Evolutionary conservation across 2,797 vertebrate species (phyloP).

Genomic region (Clarias platycephalus): DNA sequence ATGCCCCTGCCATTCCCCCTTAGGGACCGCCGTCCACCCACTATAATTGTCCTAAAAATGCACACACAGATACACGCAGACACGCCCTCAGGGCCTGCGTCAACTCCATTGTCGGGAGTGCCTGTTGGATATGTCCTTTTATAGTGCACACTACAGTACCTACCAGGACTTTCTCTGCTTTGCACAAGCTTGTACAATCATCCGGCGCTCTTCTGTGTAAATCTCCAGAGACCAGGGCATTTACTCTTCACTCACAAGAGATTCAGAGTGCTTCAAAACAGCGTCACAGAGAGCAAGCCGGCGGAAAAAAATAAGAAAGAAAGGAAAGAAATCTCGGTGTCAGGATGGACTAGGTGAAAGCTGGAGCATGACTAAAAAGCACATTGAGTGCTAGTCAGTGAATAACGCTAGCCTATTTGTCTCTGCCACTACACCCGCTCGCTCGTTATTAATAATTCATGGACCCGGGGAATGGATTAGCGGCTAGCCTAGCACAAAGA

Average conservation of each 20-base stretch:
- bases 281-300: constrained; percentile 7
- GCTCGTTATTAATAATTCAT: constrained; percentile 98
- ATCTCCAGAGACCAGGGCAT: constrained; percentile 51
- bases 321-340: constrained; percentile 81
- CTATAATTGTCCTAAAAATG: constrained; percentile 33
- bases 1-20: constrained; percentile 63
- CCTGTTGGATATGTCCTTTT: constrained; percentile 28
- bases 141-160: constrained; percentile 2
- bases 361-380: constrained; percentile 98
- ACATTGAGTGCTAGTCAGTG: constrained; percentile 95
- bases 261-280: constrained; percentile 53
- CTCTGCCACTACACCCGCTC: constrained; percentile 95
- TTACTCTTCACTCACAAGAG: constrained; percentile 54
- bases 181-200: neutral
- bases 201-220: neutral
- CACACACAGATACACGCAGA: constrained; percentile 26
- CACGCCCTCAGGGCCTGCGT: constrained; percentile 36
- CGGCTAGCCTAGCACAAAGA: constrained; percentile 89
- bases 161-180: neutral
- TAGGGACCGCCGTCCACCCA: constrained; percentile 48
- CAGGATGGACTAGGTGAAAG: constrained; percentile 84
- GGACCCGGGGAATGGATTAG: constrained; percentile 95
- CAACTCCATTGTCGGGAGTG: constrained; percentile 21
- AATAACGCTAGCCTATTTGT: constrained; percentile 96
- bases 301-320: constrained; percentile 36